Conservation (phyloP, 2,888 invertebrate genomes). For the Cephalotes varians region DNA sequence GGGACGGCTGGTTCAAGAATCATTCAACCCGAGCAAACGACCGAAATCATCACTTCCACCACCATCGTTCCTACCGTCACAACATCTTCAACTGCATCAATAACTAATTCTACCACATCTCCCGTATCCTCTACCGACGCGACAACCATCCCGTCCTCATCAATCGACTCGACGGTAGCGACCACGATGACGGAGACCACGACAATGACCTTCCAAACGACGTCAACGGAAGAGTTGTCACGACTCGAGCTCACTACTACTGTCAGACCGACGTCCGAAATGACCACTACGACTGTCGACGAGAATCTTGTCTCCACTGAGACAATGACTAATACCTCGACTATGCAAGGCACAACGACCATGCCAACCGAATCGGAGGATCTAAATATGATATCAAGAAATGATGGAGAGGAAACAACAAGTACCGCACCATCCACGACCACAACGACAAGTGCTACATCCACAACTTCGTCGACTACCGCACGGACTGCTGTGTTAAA, state of each 20-base stretch:
- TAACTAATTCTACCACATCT: conserved; percentile 44
- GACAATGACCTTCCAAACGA: conserved; percentile 6
- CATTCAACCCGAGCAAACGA: conserved; percentile 75
- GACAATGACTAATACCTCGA: conserved; percentile 61
- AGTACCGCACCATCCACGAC: not conserved
- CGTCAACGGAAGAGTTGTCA: not conserved
- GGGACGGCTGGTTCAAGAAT: conserved; percentile 83
- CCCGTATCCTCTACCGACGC: conserved; percentile 51
- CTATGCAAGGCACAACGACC: conserved; percentile 43
- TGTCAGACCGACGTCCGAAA: conserved; percentile 82
- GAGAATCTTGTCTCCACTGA: conserved; percentile 67
- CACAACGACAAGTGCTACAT: not conserved
- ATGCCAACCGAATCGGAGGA: conserved; percentile 37
- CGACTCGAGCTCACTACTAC: conserved; percentile 11
- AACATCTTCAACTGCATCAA: conserved; percentile 53
- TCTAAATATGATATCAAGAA: conserved; percentile 8
- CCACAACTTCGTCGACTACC: conserved; percentile 84
- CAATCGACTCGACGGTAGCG: conserved; percentile 53
- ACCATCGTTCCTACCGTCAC: conserved; percentile 57
- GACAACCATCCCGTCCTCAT: conserved; percentile 56
- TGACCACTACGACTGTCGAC: conserved; percentile 70
- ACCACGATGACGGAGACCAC: conserved; percentile 51
- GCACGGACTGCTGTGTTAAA: not conserved
- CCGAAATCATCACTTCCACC: conserved; percentile 59
- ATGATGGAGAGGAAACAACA: not conserved